Conservation (phyloP, 30 jellyfish, hydroid and myxozoan genomes). For the Aurelia coerulea region DNA sequence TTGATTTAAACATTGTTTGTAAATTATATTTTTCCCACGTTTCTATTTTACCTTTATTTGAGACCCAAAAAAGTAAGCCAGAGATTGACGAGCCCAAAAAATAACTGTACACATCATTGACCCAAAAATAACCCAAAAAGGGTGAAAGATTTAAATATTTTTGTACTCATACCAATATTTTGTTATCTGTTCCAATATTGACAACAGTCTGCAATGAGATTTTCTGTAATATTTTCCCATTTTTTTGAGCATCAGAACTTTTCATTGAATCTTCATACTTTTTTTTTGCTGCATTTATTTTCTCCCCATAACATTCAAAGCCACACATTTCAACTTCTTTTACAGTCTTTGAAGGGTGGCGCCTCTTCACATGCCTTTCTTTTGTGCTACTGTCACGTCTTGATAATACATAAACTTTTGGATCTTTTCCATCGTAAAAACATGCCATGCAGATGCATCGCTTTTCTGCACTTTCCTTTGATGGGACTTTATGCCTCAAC, state of each 20-base stretch:
- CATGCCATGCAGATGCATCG: neutral
- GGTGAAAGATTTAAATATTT: no score
- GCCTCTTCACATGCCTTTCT: neutral
- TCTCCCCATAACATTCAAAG: neutral
- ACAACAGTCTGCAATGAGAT: neutral
- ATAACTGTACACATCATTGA: no score
- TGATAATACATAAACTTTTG: neutral
- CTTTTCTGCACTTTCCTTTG: neutral
- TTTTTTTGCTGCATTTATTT: neutral
- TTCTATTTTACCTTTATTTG: no score
- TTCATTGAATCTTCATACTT: neutral
- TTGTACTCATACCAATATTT: neutral
- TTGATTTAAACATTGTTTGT: no score
- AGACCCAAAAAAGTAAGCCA: no score
- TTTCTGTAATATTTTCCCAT: neutral
- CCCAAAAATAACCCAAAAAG: no score
- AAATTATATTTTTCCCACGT: no score
- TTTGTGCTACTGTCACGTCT: slow-evolving; percentile 1
- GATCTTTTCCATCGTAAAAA: neutral
- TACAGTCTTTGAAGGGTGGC: neutral
- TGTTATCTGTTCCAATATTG: neutral
- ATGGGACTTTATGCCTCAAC: neutral
- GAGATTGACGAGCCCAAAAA: no score
- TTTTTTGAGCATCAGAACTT: no score
- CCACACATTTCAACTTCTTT: neutral